Evolutionary conservation across 2,113 vertebrate genomes (phyloP).

Genomic region (Lycocorax pyrrhopterus): DNA sequence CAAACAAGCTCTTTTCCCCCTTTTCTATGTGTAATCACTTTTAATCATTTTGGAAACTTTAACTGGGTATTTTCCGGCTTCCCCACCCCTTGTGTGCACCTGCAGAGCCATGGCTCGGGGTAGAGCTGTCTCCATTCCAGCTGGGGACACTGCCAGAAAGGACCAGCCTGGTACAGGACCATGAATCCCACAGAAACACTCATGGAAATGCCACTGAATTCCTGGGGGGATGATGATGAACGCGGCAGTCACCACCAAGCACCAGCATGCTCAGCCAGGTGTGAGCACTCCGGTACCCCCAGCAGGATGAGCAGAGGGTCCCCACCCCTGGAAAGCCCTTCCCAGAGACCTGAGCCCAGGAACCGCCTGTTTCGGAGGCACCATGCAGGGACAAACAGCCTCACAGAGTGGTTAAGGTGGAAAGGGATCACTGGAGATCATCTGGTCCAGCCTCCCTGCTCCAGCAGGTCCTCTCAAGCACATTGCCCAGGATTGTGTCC

Average conservation of each 20-base stretch:
- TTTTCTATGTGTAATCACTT: background rate
- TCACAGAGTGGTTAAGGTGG: background rate
- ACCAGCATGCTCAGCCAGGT: background rate
- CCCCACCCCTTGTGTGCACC: background rate
- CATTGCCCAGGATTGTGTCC: background rate
- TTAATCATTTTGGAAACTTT: background rate
- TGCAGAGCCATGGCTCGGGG: background rate
- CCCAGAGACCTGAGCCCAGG: background rate
- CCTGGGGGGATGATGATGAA: background rate
- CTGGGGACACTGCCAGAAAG: background rate
- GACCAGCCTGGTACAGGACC: background rate
- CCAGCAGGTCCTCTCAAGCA: background rate
- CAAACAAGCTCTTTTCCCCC: accelerated
- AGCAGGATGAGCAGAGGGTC: background rate
- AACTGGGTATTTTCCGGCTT: background rate
- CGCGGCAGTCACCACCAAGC: accelerated
- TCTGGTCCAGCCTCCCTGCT: background rate
- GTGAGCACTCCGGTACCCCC: accelerated
- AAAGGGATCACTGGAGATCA: background rate
- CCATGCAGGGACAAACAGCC: accelerated
- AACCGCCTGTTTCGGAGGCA: accelerated
- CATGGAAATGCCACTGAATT: background rate
- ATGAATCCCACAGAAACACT: background rate
- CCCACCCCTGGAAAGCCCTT: background rate
- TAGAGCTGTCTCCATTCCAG: background rate